phyloP scores from a whole-genome alignment of 1,140 invertebrate genomes.

The Pseudobourletiella spinata region DNA sequence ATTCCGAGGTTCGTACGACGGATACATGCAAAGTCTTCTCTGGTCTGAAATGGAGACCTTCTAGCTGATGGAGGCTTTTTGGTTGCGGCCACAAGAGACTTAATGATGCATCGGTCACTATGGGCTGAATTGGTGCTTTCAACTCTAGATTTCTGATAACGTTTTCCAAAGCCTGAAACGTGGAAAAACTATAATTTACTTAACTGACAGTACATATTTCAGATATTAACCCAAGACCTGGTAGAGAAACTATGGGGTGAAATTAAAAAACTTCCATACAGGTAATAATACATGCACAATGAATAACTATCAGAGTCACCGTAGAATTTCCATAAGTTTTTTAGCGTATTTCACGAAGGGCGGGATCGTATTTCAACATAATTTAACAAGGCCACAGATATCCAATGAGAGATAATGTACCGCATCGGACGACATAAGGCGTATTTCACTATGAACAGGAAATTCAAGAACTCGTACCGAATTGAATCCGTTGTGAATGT shows the following conservation, averaged over 20 bases:
- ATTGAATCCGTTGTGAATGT: slow-evolving; percentile 32
- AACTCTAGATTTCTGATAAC: slow-evolving; percentile 28
- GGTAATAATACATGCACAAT: not conserved
- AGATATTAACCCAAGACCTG: too few species aligned
- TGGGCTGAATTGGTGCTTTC: slow-evolving; percentile 39
- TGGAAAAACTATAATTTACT: not conserved
- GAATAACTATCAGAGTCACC: too few species aligned
- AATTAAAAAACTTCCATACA: not conserved
- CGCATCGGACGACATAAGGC: too few species aligned
- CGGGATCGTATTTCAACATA: too few species aligned
- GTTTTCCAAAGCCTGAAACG: slow-evolving; percentile 27
- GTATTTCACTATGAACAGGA: too few species aligned
- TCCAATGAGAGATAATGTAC: too few species aligned
- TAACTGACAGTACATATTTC: too few species aligned
- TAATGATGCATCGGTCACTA: slow-evolving; percentile 44
- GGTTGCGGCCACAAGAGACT: slow-evolving; percentile 55
- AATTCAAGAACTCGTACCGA: too few species aligned
- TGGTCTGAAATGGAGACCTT: slow-evolving; percentile 43
- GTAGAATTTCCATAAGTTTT: too few species aligned
- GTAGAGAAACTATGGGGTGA: too few species aligned
- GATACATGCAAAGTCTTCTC: slow-evolving; percentile 42
- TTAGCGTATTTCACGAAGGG: too few species aligned
- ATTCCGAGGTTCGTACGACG: slow-evolving; percentile 44
- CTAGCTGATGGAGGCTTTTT: slow-evolving; percentile 49
- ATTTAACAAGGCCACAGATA: too few species aligned